Evolutionary conservation across 2,888 invertebrate species (phyloP), one percentile per base, ranked within the genome.

Genomic region (Griposia aprilina): DNA sequence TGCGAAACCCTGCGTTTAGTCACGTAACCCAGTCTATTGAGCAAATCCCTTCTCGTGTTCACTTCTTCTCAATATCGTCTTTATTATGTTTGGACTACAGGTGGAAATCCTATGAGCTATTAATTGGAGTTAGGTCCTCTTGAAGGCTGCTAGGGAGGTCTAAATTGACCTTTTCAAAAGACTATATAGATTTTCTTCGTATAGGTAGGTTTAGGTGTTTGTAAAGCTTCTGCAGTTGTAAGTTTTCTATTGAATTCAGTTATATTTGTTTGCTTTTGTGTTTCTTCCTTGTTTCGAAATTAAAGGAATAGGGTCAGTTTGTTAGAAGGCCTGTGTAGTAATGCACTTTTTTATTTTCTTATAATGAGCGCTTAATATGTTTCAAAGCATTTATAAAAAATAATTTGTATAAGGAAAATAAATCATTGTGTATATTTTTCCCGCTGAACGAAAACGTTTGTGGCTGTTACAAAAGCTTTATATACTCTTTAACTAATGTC

Each of bases 11-110:
- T 88, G 88, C 88, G 84, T 50, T 70, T 48, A 77, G 88, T 88
- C 88, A 88, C 88, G 89, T 88, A 88, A 82, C 80, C 80, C 76
- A 74, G 48, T 48, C 68, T 78, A 77, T 77, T 69, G 70, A 88
- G 30, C 72, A 74, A 73, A 78, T 71, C 86, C 82, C 88, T 80
- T 81, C 57, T 66, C 65, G 57, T 13, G 11, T 62, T 76, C 17
- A 45, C 23, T 69, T 59, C 59, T 52, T 26, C 48, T 67, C 63
- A 87, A 87, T 76, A 36, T 78, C 65, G 52, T 8, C 68, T 62
- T 69, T 82, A 72, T 74, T 17, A 6, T 1, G 0, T 17, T 48
- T 26, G 0, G 0, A 0, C 13, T 80, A 81, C 7, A 65, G 78
- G 1, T 68, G 30, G 26, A 17, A 80, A 76, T 89, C 2, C 30